Conservation (phyloP, 2,888 invertebrate genomes). For the Cerceris rybyensis region DNA sequence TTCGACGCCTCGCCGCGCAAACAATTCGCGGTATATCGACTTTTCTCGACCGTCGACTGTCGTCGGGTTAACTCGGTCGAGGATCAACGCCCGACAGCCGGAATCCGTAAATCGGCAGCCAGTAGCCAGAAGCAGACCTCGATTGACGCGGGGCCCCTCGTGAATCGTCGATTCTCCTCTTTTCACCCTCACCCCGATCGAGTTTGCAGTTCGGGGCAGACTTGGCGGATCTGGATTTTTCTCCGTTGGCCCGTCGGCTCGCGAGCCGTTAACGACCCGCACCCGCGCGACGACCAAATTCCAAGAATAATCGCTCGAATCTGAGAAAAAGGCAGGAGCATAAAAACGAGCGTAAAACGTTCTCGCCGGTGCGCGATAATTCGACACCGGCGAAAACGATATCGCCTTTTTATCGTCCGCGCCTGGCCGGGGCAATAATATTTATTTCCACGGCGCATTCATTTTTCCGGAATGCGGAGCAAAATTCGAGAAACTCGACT, state of each 20-base stretch:
- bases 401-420: constrained; percentile 52
- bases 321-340: constrained; percentile 21
- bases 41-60: constrained; percentile 18
- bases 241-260: background rate
- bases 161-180: background rate
- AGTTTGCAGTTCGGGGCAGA: background rate
- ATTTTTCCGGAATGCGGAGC: constrained; percentile 41
- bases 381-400: constrained; percentile 38
- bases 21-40: constrained; percentile 45
- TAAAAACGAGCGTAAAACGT: constrained; percentile 53
- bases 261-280: background rate
- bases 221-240: background rate
- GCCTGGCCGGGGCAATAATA: constrained; percentile 52
- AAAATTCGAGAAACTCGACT: constrained; percentile 35
- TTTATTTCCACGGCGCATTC: constrained; percentile 50
- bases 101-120: background rate
- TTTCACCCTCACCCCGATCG: background rate
- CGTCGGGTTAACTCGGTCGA: background rate
- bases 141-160: background rate
- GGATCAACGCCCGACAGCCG: constrained; percentile 2
- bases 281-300: constrained; percentile 14
- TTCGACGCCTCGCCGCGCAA: constrained; percentile 39
- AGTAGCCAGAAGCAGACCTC: background rate
- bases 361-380: constrained; percentile 51
- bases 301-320: constrained; percentile 45